Percentiles rank a stretch among this genome's conserved stretches.
phyloP scores from a whole-genome alignment of 2,797 vertebrate species.

The Chlorospingus flavigularis region DNA sequence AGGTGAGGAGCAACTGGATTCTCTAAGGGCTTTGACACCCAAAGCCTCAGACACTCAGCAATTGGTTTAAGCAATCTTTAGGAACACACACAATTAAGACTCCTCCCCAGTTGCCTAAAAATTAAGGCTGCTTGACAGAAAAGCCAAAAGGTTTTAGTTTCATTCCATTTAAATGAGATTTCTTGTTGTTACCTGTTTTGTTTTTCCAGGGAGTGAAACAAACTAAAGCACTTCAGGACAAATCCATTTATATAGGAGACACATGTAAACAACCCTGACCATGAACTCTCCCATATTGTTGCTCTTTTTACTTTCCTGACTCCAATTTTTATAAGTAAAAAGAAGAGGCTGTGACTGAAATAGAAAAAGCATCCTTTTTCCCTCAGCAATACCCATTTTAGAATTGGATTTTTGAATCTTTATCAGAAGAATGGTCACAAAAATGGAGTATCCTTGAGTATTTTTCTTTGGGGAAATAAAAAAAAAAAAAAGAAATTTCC shows the following conservation, averaged over 20 bases:
- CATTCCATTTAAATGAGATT: not conserved
- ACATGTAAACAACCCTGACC: not conserved
- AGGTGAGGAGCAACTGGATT: not conserved
- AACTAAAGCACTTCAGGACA: not conserved
- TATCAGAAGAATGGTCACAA: not conserved
- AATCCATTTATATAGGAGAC: not conserved
- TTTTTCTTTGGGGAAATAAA: not conserved
- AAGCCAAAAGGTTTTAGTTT: not conserved
- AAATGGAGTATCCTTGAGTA: not conserved
- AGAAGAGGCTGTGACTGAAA: not conserved
- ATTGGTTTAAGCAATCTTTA: not conserved
- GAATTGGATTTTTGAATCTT: not conserved
- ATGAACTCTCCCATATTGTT: not conserved
- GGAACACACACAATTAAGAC: not conserved
- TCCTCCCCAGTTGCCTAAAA: not conserved
- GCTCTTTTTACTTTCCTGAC: not conserved
- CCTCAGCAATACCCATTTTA: not conserved
- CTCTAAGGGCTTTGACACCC: not conserved
- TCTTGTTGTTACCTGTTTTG: not conserved
- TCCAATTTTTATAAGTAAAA: not conserved
- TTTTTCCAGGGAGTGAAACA: not conserved
- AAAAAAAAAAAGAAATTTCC: not conserved
- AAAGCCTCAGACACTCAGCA: not conserved
- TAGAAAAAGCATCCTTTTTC: not conserved
- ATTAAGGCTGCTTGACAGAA: not conserved